Evolutionary conservation across 2,888 invertebrate species (phyloP).

Genomic region (Shargacucullia verbasci): DNA sequence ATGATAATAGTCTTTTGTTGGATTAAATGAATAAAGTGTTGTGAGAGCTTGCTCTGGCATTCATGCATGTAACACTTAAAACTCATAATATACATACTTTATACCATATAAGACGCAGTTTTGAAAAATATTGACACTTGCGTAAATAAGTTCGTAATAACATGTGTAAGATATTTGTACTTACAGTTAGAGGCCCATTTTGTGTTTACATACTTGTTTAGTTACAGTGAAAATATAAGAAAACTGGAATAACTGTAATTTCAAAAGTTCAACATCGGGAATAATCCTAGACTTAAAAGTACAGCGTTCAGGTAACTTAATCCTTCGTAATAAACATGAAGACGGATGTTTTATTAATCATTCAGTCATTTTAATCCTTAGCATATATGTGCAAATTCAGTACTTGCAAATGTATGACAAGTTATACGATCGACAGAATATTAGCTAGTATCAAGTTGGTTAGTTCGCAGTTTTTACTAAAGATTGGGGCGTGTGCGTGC

Average conservation of each 20-base stretch:
- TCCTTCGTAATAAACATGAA: constrained; percentile 3
- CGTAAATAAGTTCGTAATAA: constrained; percentile 21
- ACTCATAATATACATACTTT: constrained; percentile 19
- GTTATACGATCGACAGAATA: constrained; percentile 26
- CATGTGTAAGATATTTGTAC: constrained; percentile 32
- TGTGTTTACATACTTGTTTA: constrained; percentile 1
- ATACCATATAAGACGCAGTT: constrained; percentile 20
- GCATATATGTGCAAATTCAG: constrained; percentile 14
- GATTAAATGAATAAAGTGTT: constrained; percentile 29
- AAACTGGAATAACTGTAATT: constrained; percentile 18
- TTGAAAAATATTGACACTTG: constrained; percentile 25
- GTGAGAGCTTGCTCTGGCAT: constrained; percentile 3
- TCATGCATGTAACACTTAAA: constrained; percentile 28
- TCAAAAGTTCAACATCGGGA: constrained; percentile 5
- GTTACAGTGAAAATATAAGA: constrained; percentile 27
- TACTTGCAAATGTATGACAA: constrained; percentile 30
- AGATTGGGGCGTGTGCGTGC: constrained; percentile 6
- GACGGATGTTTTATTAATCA: constrained; percentile 7
- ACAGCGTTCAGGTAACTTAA: background rate
- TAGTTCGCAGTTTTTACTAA: constrained; percentile 21
- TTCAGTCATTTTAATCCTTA: constrained; percentile 24
- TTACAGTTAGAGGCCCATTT: constrained; percentile 29
- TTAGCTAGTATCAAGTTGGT: constrained; percentile 47
- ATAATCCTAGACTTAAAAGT: too few species aligned
- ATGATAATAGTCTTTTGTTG: constrained; percentile 43